Base-by-base conservation (phyloP, 2,113 vertebrate species). In the Vanacampus margaritifer region DNA sequence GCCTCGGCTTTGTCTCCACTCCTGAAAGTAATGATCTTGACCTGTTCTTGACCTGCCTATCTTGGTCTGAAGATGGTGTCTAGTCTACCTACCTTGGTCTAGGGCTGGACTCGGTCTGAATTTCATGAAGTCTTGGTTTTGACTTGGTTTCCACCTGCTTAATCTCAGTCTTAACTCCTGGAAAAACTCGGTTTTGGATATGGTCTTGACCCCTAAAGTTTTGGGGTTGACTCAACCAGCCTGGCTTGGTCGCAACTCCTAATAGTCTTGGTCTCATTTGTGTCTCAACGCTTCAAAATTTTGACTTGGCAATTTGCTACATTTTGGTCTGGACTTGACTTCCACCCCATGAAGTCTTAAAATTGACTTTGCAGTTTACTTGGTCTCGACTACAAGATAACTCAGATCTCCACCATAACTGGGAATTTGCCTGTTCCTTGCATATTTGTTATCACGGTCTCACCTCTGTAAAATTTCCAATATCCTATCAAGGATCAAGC, bases 401-500 rank as follows among this genome's bases (percentile, higher is more conserved):
- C 21, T 23, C 9, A 10, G 48, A 10, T n/a, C 4, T 46, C 45
- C 2, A 4, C 28, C 2, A 19, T 19, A 46, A 17, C 2, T 46
- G 45, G 45, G 45, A 46, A 19, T 17, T 46, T 46, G 14, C 17
- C 45, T 16, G 45, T 19, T 17, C 5, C 45, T 16, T 57, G 28
- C 24, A 57, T 32, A 46, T 3, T 32, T 32, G 14, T 26, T 11
- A 32, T 32, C 26, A 16, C 24, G 32, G 14, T 28, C 69, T 19
- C 1, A 2, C 32, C 45, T 50, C 35, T 45, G 46, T 41, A 28
- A 64, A 65, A 65, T 63, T 9, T 32, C 39, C 1, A 72, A 73
- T 71, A 53, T 63, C 58, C 59, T 23, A 41, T 35, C 60, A 17
- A 41, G 36, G 32, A 67, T 45, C 45, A 26, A 68, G 7, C 17